Conservation (phyloP, 2,888 invertebrate species). For the Masnerella sp. region DNA sequence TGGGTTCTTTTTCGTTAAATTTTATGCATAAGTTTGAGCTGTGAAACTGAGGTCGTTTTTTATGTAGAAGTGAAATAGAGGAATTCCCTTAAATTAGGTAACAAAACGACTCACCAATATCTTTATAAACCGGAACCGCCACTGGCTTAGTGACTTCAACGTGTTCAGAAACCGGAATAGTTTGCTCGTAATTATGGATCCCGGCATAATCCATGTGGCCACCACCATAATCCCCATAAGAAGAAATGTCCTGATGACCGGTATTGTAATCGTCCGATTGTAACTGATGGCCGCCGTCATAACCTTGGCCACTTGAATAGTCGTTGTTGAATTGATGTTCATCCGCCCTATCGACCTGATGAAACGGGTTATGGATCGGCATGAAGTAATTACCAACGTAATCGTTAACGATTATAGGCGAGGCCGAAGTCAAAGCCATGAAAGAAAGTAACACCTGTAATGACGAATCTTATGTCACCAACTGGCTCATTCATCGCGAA, state of each 20-base stretch:
- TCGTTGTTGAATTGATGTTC: conserved; percentile 71
- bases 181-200: conserved; percentile 76
- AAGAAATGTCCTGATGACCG: conserved; percentile 68
- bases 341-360: conserved; percentile 70
- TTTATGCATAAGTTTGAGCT: too few relatives aligned
- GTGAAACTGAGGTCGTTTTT: too few relatives aligned
- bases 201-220: conserved; percentile 45
- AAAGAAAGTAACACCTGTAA: conserved; percentile 69
- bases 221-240: conserved; percentile 70
- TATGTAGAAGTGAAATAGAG: too few relatives aligned
- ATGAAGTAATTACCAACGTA: conserved; percentile 62
- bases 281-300: conserved; percentile 44
- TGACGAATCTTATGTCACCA: conserved; percentile 47
- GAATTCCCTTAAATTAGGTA: too few relatives aligned
- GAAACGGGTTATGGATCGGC: conserved; percentile 59
- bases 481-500: not conserved
- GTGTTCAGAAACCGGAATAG: conserved; percentile 82
- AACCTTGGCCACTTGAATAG: conserved; percentile 58
- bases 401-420: conserved; percentile 68
- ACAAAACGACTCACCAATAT: conserved; percentile 81
- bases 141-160: conserved; percentile 85
- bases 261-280: conserved; percentile 59
- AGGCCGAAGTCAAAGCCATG: conserved; percentile 66
- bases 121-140: conserved; percentile 84
- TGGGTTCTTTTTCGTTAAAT: too few relatives aligned